A percentile compares a stretch with the other conserved stretches of the same genome.
Conservation (phyloP, 2,113 vertebrate species). For the Ovibos moschatus region DNA sequence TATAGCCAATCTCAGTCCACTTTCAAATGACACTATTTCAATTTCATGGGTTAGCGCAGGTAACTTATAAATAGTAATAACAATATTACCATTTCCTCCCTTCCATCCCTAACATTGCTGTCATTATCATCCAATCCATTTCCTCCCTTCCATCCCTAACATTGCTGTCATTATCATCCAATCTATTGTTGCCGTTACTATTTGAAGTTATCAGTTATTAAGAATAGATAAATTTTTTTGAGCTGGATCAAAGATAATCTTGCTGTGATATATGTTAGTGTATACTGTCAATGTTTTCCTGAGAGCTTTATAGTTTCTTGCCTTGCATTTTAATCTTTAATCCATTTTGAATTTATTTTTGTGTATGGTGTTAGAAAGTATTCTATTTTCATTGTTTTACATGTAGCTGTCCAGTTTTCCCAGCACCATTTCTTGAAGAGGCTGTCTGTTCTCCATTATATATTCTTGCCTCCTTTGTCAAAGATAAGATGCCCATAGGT, state of each 20-base stretch:
- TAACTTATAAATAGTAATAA: neutral
- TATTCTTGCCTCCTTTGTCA: neutral
- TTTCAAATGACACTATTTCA: neutral
- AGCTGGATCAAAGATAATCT: neutral
- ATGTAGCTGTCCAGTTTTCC: neutral
- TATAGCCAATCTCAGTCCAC: neutral
- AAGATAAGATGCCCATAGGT: neutral
- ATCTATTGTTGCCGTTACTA: neutral
- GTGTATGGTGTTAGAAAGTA: neutral
- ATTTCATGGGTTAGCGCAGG: neutral
- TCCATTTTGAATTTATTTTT: neutral
- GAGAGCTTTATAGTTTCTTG: neutral
- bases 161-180: neutral
- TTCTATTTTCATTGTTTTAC: neutral
- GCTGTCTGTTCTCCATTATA: neutral
- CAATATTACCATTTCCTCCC: neutral
- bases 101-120: neutral
- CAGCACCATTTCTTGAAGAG: neutral
- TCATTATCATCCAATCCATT: neutral
- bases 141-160: neutral
- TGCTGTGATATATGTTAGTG: neutral
- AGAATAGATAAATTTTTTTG: neutral
- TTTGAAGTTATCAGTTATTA: neutral
- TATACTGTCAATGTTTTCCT: neutral
- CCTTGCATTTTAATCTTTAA: neutral